Base-by-base conservation (phyloP, 2,797 vertebrate species). In the Iguana delicatissima region DNA sequence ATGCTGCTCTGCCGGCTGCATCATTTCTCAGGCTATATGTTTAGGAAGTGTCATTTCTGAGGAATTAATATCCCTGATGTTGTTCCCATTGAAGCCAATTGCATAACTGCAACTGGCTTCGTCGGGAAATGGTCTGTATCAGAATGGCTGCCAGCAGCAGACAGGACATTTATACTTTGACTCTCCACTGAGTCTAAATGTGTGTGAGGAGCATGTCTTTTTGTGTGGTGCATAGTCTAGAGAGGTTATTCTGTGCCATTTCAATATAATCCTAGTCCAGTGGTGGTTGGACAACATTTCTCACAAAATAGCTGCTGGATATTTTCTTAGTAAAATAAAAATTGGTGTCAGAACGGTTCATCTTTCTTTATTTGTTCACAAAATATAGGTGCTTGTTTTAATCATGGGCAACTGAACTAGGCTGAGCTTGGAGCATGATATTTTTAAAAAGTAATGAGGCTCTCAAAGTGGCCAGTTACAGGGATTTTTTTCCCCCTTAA, bases 1-100 rank as follows among this genome's bases (percentile, higher is more conserved):
- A 91, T 26, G 57, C 86, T 64, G 73, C 35, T 79, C 80, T 77
- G 80, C 80, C 80, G 69, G 86, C 85, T 88, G 80, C 87, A 73
- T 91, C 90, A 88, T 88, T 91, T 87, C 73, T 89, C 90, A 91
- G 72, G 69, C 59, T 72, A 69, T 84, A 87, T 88, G 86, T 91
- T 91, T 91, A 52, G 46, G 35, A 91, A 91, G 80, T 79, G 90
- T 83, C 90, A 91, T 87, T 87, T 87, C 85, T 91, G 90, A 79
- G 87, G 85, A 88, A 91, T 91, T 91, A 91, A 88, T 88, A 87
- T 88, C 72, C 90, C 57, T n/a, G 50, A 91, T 32, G 46, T 46
- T 84, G 73, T 77, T 79, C 90, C 72, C 90, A 91, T 55, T 79
- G 72, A 91, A 91, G 80, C 87, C 86, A 84, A 87, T 80, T 88